A percentile compares a stretch with the other conserved stretches of the same genome.
These are phyloP conservation scores for Clitarchus hookeri DNA, from an alignment of 2,888 invertebrate species.

Conservation along the genomic window DNA sequence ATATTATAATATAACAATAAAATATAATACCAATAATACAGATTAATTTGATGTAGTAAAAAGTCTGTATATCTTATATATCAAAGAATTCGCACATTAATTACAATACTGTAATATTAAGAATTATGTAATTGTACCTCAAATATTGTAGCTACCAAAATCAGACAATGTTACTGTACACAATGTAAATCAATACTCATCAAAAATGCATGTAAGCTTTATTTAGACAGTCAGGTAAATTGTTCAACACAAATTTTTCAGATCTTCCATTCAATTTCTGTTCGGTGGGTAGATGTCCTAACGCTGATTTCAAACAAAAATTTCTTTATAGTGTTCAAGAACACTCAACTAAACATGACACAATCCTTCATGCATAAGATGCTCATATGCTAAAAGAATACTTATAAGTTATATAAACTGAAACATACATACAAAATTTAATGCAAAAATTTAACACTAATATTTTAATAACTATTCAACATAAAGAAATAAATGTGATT, in stretches of 20 bases:
- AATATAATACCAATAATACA: not conserved
- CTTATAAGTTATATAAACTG: constrained; percentile 18
- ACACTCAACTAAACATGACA: constrained; percentile 11
- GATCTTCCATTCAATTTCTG: constrained; percentile 23
- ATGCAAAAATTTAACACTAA: not conserved
- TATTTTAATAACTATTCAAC: not conserved
- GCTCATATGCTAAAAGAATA: not conserved
- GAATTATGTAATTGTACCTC: constrained; percentile 10
- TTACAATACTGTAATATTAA: not conserved
- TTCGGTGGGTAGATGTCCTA: constrained; percentile 38
- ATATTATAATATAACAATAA: constrained; percentile 1
- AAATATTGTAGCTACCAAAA: not conserved
- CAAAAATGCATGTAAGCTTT: not conserved
- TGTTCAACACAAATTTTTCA: constrained; percentile 17
- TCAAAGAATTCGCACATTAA: not conserved
- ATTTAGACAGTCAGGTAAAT: constrained; percentile 3
- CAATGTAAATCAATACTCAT: not conserved
- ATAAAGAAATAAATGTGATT: not conserved
- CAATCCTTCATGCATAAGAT: constrained; percentile 1
- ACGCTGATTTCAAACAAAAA: constrained; percentile 19
- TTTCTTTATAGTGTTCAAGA: not conserved
- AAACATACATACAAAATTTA: not conserved
- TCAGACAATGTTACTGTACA: not conserved
- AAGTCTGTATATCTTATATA: not conserved
- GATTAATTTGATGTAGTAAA: not conserved